Evolutionary conservation across 2,888 invertebrate species (phyloP).

Genomic region (Sussaba pulchella): DNA sequence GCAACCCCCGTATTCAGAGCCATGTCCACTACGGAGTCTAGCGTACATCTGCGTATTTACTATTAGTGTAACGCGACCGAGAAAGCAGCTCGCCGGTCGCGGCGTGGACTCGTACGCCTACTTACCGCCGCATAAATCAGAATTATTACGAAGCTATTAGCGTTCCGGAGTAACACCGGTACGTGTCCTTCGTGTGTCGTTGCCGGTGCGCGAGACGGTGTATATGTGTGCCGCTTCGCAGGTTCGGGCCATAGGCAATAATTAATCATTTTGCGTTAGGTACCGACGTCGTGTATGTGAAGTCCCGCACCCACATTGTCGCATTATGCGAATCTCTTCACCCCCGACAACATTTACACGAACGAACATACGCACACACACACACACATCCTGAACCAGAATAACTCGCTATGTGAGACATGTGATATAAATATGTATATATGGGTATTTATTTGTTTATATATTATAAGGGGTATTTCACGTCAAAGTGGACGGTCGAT

Average conservation of each 20-base stretch:
- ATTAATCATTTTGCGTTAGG: conserved; percentile 80
- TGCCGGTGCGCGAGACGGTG: conserved; percentile 20
- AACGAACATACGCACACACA: neutral
- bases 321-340: conserved; percentile 41
- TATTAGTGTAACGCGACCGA: conserved; percentile 56
- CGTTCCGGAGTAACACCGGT: conserved; percentile 80
- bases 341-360: neutral
- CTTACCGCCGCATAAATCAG: conserved; percentile 81
- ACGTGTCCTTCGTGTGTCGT: conserved; percentile 77
- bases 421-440: conserved; percentile 30
- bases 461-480: too few relatives aligned
- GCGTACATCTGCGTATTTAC: conserved; percentile 20
- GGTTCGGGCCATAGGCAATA: conserved; percentile 76
- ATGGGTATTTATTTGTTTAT: neutral
- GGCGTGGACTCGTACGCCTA: conserved; percentile 73
- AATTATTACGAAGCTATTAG: conserved; percentile 82
- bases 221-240: conserved; percentile 60
- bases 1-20: conserved; percentile 8
- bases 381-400: conserved; percentile 1
- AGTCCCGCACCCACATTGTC: conserved; percentile 38
- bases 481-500: too few relatives aligned
- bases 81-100: conserved; percentile 64
- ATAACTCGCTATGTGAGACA: conserved; percentile 22
- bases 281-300: conserved; percentile 66
- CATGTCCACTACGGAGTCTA: neutral